Conservation (phyloP, 2,888 invertebrate genomes). For the Taphrorychus bicolor region DNA sequence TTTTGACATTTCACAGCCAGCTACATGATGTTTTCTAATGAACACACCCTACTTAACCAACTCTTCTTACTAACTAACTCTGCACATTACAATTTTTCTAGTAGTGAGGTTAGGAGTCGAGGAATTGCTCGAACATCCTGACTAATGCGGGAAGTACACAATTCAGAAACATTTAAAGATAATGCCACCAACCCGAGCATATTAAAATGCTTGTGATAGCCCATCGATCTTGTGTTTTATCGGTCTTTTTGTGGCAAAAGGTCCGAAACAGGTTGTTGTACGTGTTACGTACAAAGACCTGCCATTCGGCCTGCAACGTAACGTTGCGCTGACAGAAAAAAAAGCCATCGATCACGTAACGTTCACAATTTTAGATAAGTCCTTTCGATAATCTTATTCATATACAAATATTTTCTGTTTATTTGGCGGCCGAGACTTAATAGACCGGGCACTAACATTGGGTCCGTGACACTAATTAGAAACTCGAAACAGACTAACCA, state of each 20-base stretch:
- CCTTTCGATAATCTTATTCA: constrained; percentile 30
- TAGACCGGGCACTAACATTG: neutral
- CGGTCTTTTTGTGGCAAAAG: constrained; percentile 34
- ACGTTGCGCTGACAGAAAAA: constrained; percentile 28
- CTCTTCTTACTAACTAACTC: too few species aligned
- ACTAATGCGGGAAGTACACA: neutral
- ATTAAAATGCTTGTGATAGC: constrained; percentile 28
- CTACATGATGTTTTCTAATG: too few species aligned
- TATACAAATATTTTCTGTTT: constrained; percentile 32
- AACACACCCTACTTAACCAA: too few species aligned
- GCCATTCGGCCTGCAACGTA: constrained; percentile 18
- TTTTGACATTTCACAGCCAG: too few species aligned
- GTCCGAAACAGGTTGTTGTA: constrained; percentile 28
- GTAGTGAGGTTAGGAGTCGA: neutral
- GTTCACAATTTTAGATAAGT: constrained; percentile 23
- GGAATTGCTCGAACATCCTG: neutral
- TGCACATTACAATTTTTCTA: neutral
- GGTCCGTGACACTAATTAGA: constrained; percentile 6
- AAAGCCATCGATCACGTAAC: constrained; percentile 28
- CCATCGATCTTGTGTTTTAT: constrained; percentile 39
- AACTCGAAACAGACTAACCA: too few species aligned
- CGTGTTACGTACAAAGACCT: constrained; percentile 18
- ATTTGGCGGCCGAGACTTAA: too few species aligned
- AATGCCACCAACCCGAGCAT: constrained; percentile 11
- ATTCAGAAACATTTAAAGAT: constrained; percentile 2